These are phyloP conservation scores for Copidosoma floridanum DNA, from an alignment of 1,140 invertebrate species.

Conservation along the genomic window DNA sequence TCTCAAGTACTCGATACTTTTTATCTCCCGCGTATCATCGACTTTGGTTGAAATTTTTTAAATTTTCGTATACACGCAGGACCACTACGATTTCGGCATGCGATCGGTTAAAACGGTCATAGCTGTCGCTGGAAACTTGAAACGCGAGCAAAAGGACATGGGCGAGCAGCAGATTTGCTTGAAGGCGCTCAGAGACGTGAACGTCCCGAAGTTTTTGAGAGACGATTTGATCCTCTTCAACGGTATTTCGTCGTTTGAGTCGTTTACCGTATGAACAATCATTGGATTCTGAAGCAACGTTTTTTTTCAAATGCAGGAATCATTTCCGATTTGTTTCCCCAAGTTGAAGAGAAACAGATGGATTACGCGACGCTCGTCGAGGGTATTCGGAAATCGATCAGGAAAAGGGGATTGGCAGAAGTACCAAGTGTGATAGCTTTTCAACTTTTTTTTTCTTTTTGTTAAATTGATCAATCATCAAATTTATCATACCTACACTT, in stretches of 20 bases:
- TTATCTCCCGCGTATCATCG: background rate
- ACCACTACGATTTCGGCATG: slow-evolving; percentile 62
- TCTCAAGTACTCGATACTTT: slow-evolving; percentile 51
- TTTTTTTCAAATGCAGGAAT: slow-evolving; percentile 59
- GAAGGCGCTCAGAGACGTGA: slow-evolving; percentile 69
- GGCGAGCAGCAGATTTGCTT: slow-evolving; percentile 59
- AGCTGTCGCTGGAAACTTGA: slow-evolving; percentile 67
- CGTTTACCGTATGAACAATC: background rate
- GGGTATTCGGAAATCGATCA: slow-evolving; percentile 47
- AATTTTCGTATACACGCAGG: too few species aligned
- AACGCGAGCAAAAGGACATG: slow-evolving; percentile 67
- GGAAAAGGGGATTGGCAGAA: slow-evolving; percentile 45
- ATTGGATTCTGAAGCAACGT: too few species aligned
- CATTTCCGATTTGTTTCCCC: slow-evolving; percentile 71
- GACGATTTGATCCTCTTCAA: slow-evolving; percentile 69
- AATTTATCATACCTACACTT: too few species aligned
- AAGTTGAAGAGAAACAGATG: slow-evolving; percentile 60
- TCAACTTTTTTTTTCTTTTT: background rate
- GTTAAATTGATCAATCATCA: too few species aligned
- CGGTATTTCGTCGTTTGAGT: too few species aligned
- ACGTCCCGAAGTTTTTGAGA: slow-evolving; percentile 72
- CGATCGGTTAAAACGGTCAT: slow-evolving; percentile 66
- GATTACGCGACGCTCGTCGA: slow-evolving; percentile 60
- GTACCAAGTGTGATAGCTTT: background rate
- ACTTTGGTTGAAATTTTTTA: background rate